Evolutionary conservation across 2,888 invertebrate species (phyloP), one percentile per base, ranked within the genome.

Genomic region (Caenorhabditis doughertyi): DNA sequence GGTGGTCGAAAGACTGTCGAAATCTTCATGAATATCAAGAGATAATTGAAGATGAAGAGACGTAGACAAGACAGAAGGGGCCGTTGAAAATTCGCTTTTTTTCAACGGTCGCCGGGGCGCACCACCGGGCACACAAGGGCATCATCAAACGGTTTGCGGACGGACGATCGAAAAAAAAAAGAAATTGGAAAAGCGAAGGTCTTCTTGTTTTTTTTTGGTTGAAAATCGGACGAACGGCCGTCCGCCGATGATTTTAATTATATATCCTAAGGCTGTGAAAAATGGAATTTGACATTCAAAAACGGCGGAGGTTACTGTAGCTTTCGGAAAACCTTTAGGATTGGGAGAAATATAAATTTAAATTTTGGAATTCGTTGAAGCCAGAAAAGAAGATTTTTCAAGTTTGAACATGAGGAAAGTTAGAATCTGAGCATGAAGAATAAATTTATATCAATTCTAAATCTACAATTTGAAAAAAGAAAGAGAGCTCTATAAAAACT

Each of bases 81-180:
- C 39, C 64, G 64, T 73, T 56, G 55, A 73, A 73, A 73, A 62
- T 73, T 71, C 70, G 56, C 56, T 65, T 73, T 73, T 39, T 73
- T 73, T 73, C 42, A 51, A 51, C 72, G 60, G 51, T 13, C 32
- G 65, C 18, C 35, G 51, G 27, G 64, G 55, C 64, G 64, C 55
- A 65, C 73, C 64, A 44, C 76, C 76, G 68, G 76, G 76, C 76
- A 76, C 76, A 76, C 76, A 76, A 76, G 76, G 76, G 76, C 76
- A 73, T 64, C 62, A 64, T 62, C 64, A 76, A 76, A 76, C 67
- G 76, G 76, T 76, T 76, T 76, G 39, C 39, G 65, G 44, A 35
- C 35, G 27, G 72, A 13, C 64, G 73, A 39, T 44, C 39, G 56
- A 56, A 56, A 60, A 60, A 47, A 60, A 47, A 51, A 62, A n/a